Percentiles rank a stretch among this genome's conserved stretches.
Conservation (phyloP, 2,113 vertebrate genomes). For the Eolophus roseicapilla region DNA sequence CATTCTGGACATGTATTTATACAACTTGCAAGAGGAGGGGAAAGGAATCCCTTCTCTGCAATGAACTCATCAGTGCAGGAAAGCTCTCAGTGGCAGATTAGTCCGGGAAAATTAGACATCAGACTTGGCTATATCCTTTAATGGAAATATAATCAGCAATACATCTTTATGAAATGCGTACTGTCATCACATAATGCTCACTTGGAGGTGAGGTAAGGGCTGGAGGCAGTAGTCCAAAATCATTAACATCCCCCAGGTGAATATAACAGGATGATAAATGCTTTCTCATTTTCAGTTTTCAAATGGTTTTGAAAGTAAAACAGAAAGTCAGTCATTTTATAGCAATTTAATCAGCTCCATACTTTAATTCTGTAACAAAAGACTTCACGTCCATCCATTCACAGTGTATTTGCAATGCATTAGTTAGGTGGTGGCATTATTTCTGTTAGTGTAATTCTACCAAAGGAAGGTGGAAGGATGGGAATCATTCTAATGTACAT, state of each 20-base stretch:
- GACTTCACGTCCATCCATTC: neutral
- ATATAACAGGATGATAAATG: conserved; percentile 70
- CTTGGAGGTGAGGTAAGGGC: conserved; percentile 62
- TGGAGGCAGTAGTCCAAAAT: conserved; percentile 71
- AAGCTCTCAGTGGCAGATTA: conserved; percentile 38
- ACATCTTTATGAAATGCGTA: conserved; percentile 65
- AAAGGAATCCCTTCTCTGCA: conserved; percentile 8
- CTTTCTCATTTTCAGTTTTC: conserved; percentile 57
- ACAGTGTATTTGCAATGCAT: neutral
- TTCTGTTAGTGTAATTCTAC: neutral
- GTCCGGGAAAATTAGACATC: conserved; percentile 68
- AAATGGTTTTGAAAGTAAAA: conserved; percentile 72
- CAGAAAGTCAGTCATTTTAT: conserved; percentile 67
- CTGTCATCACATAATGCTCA: conserved; percentile 61
- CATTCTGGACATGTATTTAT: neutral
- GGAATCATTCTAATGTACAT: neutral
- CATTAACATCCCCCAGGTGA: conserved; percentile 70
- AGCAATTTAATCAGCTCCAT: conserved; percentile 54
- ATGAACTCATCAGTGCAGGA: conserved; percentile 31
- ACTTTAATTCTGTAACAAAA: conserved; percentile 58
- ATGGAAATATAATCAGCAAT: conserved; percentile 78
- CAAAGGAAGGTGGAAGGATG: neutral
- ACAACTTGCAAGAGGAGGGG: neutral
- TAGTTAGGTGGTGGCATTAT: neutral
- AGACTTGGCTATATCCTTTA: conserved; percentile 67